Base-by-base conservation (phyloP, 2,888 invertebrate genomes). In the Nemoura dubitans region DNA sequence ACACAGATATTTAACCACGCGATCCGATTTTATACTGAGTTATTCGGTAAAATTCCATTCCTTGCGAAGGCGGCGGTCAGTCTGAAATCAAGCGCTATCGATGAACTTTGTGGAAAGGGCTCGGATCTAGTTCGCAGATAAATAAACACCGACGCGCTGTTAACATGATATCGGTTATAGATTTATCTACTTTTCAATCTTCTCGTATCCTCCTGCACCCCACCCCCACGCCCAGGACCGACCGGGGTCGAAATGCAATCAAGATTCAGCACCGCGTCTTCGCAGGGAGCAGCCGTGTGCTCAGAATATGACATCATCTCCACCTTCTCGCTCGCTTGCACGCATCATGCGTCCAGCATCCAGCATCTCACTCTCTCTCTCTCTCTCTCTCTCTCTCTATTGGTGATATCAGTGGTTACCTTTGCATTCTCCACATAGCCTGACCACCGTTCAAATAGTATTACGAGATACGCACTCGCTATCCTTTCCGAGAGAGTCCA, bases 151-250 rank as follows among this genome's bases (percentile, higher is more conserved):
- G 59, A 1, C 59, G 10, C 21, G 16, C 29, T 81, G 28, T 81
- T 81, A 81, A 81, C 28, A 28, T 30, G 30, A 81, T 81, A 81
- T 81, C 29, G 81, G 30, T 81, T 81, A 81, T 81, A 81, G 81
- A 81, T 81, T 81, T 81, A 81, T 30, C 29, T 21, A 29, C 81
- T 81, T 81, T 81, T 81, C 59, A 59, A 59, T 59, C 59, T 59
- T 59, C 36, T 10, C 36, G 36, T 10, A 3, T 36, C 5, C 36
- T 21, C 59, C 59, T 21, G 2, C 16, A 10, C 16, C 59, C 59
- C 2, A 14, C 59, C 59, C 14, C 59, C 59, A 7, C 59, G 6
- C 16, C 59, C 59, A 1, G 6, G 6, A 7, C 59, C 59, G 36
- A 14, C 59, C 59, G 59, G 59, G 16, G 16, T 14, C 10, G 21